These are phyloP conservation scores for Leucoma salicis DNA, from an alignment of 2,888 invertebrate species.

Conservation along the genomic window DNA sequence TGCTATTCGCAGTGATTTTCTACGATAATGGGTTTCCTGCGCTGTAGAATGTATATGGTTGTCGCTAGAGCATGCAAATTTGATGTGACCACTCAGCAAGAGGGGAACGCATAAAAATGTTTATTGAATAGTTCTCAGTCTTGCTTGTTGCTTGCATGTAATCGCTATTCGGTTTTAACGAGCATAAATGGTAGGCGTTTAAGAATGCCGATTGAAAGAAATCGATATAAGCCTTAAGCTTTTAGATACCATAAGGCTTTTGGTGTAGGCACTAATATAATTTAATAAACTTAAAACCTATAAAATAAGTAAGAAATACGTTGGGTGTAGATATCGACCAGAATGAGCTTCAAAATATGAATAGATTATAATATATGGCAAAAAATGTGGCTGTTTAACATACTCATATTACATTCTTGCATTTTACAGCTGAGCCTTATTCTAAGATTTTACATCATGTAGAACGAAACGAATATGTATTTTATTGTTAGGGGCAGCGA, in stretches of 20 bases:
- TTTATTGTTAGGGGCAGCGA: constrained; percentile 48
- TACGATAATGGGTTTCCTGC: constrained; percentile 37
- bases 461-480: constrained; percentile 43
- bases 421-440: constrained; percentile 31
- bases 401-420: constrained; percentile 12
- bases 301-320: background rate
- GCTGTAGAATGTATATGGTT: constrained; percentile 42
- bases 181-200: constrained; percentile 12
- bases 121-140: constrained; percentile 36
- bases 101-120: constrained; percentile 47
- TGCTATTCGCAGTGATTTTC: constrained; percentile 35
- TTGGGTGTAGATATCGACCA: background rate
- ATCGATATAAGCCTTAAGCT: background rate
- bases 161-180: constrained; percentile 6
- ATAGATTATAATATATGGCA: too few species aligned
- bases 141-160: constrained; percentile 17
- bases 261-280: background rate
- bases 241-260: background rate
- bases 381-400: too few species aligned
- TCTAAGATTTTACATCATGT: constrained; percentile 35
- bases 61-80: constrained; percentile 48
- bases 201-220: background rate
- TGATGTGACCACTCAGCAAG: constrained; percentile 37
- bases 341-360: background rate
- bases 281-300: background rate